phyloP scores from a whole-genome alignment of 92 coral and sea anemone species.

The Hydrozoanthus gracilis region DNA sequence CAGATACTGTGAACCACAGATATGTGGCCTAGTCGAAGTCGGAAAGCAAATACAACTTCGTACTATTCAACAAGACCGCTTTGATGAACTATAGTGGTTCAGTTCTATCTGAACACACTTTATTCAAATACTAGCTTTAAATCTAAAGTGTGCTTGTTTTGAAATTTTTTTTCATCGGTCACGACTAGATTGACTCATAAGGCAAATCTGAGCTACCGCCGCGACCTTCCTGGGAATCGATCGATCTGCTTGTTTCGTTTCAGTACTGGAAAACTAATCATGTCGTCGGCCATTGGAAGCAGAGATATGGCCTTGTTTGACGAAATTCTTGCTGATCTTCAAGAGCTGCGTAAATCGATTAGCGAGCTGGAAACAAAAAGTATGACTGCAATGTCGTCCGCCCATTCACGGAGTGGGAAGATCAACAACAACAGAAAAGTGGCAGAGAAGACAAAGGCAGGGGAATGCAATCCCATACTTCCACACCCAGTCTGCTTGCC shows the following conservation, averaged over 20 bases:
- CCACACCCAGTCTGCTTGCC: background rate
- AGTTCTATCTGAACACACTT: no score
- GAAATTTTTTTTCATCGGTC: no score
- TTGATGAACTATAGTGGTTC: no score
- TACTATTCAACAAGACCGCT: no score
- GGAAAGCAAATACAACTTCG: no score
- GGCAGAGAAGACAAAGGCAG: background rate
- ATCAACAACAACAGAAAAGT: background rate
- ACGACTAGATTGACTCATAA: no score
- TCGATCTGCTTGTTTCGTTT: background rate
- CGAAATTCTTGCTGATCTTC: constrained; percentile 7
- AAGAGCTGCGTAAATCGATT: constrained; percentile 1
- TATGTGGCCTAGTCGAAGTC: no score
- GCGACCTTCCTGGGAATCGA: background rate
- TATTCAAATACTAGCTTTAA: no score
- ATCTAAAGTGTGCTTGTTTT: no score
- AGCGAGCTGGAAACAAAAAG: constrained; percentile 12
- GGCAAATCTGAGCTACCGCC: no score
- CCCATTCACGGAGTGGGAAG: background rate
- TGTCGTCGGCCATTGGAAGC: background rate
- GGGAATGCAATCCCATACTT: no score
- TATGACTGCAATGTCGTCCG: background rate
- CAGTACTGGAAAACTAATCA: background rate
- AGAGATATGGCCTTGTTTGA: constrained; percentile 4
- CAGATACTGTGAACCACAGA: background rate